These are phyloP conservation scores for Aphelocoma californica DNA, from an alignment of 2,797 vertebrate genomes.

Conservation along the genomic window DNA sequence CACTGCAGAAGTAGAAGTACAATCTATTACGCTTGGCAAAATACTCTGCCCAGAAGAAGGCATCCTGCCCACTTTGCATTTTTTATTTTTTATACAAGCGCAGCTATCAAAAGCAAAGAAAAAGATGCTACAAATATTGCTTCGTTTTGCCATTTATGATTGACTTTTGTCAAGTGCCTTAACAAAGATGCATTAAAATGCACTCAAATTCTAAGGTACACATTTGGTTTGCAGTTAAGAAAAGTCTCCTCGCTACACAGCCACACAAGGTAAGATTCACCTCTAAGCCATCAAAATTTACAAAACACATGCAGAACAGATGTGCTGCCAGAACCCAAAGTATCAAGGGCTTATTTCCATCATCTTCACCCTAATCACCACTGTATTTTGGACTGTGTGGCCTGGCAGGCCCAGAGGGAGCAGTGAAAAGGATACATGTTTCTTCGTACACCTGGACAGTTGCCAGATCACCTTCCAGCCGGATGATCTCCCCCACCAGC, in stretches of 20 bases:
- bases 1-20: background rate
- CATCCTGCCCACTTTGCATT: background rate
- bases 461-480: constrained; percentile 96
- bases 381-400: accelerated
- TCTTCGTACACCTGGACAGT: constrained; percentile 99
- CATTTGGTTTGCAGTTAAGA: background rate
- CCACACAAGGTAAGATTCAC: background rate
- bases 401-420: background rate
- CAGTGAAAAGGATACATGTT: constrained; percentile 93
- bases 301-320: background rate
- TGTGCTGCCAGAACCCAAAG: background rate
- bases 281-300: background rate
- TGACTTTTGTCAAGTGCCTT: background rate
- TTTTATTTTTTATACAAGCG: background rate
- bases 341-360: background rate
- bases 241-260: accelerated
- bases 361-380: background rate
- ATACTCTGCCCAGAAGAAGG: background rate
- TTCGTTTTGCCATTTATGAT: background rate
- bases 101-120: background rate
- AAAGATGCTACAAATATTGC: background rate
- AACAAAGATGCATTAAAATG: background rate
- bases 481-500: constrained; percentile 97
- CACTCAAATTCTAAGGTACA: background rate
- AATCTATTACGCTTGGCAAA: background rate